Evolutionary conservation across 2,113 vertebrate species (phyloP).

Genomic region (Mirza zaza): DNA sequence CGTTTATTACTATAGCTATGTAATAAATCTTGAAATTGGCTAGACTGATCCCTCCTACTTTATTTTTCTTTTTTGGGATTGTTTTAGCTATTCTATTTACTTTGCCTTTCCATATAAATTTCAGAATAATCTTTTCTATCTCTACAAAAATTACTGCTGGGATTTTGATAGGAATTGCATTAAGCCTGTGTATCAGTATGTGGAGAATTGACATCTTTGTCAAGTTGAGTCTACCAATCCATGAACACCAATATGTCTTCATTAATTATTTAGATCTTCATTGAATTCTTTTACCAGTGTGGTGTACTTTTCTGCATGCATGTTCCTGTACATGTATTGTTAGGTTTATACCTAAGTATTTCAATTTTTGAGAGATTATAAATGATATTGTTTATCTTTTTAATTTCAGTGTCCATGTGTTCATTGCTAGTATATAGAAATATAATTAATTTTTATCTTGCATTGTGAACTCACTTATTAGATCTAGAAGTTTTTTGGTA

Average conservation of each 20-base stretch:
- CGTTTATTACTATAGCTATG: not conserved
- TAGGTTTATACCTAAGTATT: not conserved
- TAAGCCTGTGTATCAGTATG: not conserved
- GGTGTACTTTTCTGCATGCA: not conserved
- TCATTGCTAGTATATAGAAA: not conserved
- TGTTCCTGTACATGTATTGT: not conserved
- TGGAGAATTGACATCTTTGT: not conserved
- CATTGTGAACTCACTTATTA: not conserved
- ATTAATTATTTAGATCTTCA: not conserved
- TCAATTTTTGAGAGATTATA: conserved; percentile 14
- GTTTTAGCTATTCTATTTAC: not conserved
- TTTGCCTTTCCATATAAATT: conserved; percentile 16
- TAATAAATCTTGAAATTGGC: conserved; percentile 2
- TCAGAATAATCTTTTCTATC: not conserved
- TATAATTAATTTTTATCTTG: not conserved
- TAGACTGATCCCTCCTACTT: not conserved
- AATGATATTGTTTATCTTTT: not conserved
- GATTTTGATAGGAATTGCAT: conserved; percentile 13
- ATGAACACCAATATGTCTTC: not conserved
- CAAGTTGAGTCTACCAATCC: not conserved
- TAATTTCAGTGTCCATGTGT: not conserved
- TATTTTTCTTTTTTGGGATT: not conserved
- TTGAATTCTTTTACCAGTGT: not conserved
- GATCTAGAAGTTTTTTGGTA: not conserved
- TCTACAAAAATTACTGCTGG: not conserved